Evolutionary conservation across 2,888 invertebrate species (phyloP), one percentile per base, ranked within the genome.

Genomic region (Girardia tigrina): DNA sequence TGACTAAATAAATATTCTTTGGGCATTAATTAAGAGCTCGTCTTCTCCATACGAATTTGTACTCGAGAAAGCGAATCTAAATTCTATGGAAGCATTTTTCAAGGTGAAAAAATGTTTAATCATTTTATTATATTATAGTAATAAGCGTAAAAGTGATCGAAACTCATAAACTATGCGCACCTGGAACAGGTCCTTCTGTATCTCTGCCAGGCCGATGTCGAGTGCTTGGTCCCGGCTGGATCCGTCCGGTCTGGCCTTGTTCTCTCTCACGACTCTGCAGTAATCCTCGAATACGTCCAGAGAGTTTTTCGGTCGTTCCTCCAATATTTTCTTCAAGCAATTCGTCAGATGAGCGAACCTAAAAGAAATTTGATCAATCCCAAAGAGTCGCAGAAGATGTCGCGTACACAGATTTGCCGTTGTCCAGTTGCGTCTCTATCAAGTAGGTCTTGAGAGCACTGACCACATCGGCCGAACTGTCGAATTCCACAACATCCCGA

Each of bases 241-340:
- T 36, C 80, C 80, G 71, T 82, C 89, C 88, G 81, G 89, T 88
- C 79, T 80, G 76, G 83, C 82, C 78, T 83, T 83, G 70, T 81
- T 80, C 78, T 89, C 88, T 78, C 91, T 91, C 4, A 91, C 87
- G 82, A 89, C 88, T 82, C 89, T 88, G 79, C 92, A 92, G 81
- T 90, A 89, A 79, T 91, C 90, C 84, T 93, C 93, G 81, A 93
- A 90, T 80, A 89, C 88, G 80, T 92, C 91, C 29, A 90, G 88
- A 0, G 90, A 89, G 86, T 92, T 90, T 71, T 88, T 88, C 0
- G 92, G 92, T 71, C 89, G 87, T 81, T 91, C 90, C 8, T 89
- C 87, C 4, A 92, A 84, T 74, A 92, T 88, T 81, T 90, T 90
- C 78, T 89, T 89, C 4, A 93, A 86, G 6, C 91, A 86, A 79